Evolutionary conservation across 2,113 vertebrate genomes (phyloP).

Genomic region (Cavia porcellus): DNA sequence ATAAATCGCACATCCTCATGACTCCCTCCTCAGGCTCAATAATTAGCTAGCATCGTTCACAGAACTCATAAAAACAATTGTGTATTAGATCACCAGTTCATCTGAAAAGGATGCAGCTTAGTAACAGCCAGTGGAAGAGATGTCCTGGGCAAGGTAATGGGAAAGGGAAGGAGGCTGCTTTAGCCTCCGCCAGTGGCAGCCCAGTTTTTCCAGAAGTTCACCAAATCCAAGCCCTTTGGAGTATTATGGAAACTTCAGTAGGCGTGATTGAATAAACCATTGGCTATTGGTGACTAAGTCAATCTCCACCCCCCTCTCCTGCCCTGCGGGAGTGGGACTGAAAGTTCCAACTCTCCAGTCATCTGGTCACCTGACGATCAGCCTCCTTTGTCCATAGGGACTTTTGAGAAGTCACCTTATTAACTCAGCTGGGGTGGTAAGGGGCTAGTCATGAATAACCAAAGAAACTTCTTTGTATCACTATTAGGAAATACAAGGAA

Average conservation of each 20-base stretch:
- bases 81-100: not conserved
- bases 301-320: not conserved
- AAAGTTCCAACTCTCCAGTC: not conserved
- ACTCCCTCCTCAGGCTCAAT: not conserved
- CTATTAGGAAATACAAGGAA: not conserved
- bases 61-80: not conserved
- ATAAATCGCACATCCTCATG: not conserved
- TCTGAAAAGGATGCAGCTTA: not conserved
- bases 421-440: not conserved
- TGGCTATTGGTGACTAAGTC: not conserved
- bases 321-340: not conserved
- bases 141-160: fast-evolving
- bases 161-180: not conserved
- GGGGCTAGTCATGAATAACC: not conserved
- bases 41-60: not conserved
- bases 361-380: not conserved
- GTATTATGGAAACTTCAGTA: not conserved
- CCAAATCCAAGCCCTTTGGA: not conserved
- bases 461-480: not conserved
- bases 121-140: not conserved
- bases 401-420: not conserved
- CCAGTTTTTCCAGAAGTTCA: not conserved
- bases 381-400: not conserved
- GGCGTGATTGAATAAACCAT: not conserved
- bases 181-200: not conserved